These are phyloP conservation scores for Somateria mollissima DNA, from an alignment of 2,797 vertebrate species.

Conservation along the genomic window DNA sequence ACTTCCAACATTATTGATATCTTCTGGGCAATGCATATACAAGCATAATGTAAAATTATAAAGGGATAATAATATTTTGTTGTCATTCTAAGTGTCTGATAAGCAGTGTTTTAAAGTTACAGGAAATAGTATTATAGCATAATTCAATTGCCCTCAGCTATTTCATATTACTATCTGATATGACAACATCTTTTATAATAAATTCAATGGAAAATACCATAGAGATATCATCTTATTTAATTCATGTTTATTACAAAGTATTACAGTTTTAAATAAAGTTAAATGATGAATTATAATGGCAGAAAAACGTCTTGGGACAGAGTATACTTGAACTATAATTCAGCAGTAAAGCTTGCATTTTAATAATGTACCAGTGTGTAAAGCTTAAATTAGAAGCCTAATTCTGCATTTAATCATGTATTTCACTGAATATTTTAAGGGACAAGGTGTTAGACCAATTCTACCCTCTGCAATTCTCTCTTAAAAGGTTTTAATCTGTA, in stretches of 20 bases:
- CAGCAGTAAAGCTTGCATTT: not conserved
- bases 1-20: not conserved
- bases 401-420: not conserved
- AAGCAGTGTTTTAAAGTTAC: not conserved
- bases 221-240: slow-evolving; percentile 58
- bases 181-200: slow-evolving; percentile 25
- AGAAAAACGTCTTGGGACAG: slow-evolving; percentile 24
- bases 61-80: not conserved
- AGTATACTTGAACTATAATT: not conserved
- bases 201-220: slow-evolving; percentile 56
- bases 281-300: slow-evolving; percentile 35
- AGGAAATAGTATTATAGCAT: not conserved
- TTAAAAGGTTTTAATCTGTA: not conserved
- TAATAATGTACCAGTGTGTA: not conserved
- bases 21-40: not conserved
- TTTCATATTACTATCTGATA: slow-evolving; percentile 16
- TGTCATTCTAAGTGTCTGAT: not conserved
- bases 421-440: not conserved
- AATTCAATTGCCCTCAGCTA: slow-evolving; percentile 6
- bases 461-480: not conserved
- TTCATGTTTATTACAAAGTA: slow-evolving; percentile 41
- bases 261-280: slow-evolving; percentile 59
- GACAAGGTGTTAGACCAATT: not conserved
- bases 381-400: not conserved
- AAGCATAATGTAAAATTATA: not conserved